Percentiles rank a stretch among this genome's conserved stretches.
These are phyloP conservation scores for Antigone vipio DNA, from an alignment of 2,113 vertebrate species.

Conservation along the genomic window DNA sequence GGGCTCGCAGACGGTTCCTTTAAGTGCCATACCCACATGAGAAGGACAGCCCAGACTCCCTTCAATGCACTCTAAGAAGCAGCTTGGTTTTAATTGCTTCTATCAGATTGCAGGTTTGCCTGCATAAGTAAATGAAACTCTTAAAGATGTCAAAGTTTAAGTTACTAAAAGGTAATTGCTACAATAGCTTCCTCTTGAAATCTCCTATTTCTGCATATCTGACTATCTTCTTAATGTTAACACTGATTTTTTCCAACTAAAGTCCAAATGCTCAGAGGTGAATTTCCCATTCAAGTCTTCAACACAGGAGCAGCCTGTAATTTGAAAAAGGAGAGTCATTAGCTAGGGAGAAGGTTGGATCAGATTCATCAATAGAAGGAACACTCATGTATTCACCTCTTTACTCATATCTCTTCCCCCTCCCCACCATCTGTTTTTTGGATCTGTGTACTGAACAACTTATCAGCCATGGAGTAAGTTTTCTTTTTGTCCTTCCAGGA, in stretches of 20 bases:
- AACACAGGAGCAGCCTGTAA: background rate
- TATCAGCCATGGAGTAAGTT: background rate
- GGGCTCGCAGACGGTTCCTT: background rate
- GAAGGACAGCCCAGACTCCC: background rate
- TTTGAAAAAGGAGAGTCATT: background rate
- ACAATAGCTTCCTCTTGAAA: background rate
- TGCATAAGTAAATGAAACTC: conserved; percentile 1
- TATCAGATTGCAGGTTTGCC: background rate
- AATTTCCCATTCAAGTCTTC: background rate
- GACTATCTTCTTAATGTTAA: background rate
- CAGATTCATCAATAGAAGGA: background rate
- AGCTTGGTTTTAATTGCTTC: background rate
- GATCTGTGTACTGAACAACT: background rate
- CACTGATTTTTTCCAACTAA: background rate
- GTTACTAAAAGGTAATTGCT: background rate
- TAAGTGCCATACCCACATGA: background rate
- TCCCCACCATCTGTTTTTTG: background rate
- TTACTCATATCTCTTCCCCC: background rate
- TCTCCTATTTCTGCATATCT: background rate
- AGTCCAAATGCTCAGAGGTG: background rate
- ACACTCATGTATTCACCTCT: background rate
- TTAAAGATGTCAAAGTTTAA: background rate
- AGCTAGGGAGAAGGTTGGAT: background rate
- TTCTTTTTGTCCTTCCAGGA: background rate
- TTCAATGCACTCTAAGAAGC: background rate